Conservation (phyloP, 1,140 invertebrate genomes). For the Drosophila bocki region DNA sequence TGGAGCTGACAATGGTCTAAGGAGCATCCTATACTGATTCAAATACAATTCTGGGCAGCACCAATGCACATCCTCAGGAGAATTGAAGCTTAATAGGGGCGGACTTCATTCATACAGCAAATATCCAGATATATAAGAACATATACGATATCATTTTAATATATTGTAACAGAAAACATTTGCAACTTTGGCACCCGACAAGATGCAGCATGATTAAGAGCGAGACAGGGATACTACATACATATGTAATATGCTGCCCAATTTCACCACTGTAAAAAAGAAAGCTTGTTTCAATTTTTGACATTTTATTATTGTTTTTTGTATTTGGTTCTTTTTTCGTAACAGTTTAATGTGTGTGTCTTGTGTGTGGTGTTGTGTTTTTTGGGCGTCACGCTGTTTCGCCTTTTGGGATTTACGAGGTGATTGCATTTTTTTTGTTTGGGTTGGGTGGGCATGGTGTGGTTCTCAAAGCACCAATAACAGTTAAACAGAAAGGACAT, state of each 20-base stretch:
- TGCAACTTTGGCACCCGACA: background rate
- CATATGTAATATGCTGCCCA: background rate
- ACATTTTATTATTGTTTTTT: slow-evolving; percentile 52
- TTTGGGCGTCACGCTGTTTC: slow-evolving; percentile 7
- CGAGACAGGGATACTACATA: background rate
- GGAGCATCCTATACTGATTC: background rate
- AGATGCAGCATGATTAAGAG: background rate
- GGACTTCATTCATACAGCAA: background rate
- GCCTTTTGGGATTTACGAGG: slow-evolving; percentile 31
- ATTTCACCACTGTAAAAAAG: background rate
- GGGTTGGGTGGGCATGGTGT: slow-evolving; percentile 27
- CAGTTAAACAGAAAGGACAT: slow-evolving; percentile 51
- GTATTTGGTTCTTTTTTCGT: slow-evolving; percentile 40
- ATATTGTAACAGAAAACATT: background rate
- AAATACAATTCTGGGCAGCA: too few species aligned
- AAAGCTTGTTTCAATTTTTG: slow-evolving; percentile 3
- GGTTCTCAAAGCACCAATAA: slow-evolving; percentile 73
- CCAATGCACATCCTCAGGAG: too few species aligned
- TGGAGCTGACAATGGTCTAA: slow-evolving; percentile 88
- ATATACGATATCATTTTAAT: background rate
- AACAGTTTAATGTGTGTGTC: slow-evolving; percentile 37
- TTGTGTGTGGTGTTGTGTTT: slow-evolving; percentile 8
- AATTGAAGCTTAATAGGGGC: too few species aligned
- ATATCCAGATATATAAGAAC: background rate
- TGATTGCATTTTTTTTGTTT: slow-evolving; percentile 9